Evolutionary conservation across 2,113 vertebrate genomes (phyloP), one percentile per base, ranked within the genome.

Genomic region (Speoplatyrhinus poulsoni): DNA sequence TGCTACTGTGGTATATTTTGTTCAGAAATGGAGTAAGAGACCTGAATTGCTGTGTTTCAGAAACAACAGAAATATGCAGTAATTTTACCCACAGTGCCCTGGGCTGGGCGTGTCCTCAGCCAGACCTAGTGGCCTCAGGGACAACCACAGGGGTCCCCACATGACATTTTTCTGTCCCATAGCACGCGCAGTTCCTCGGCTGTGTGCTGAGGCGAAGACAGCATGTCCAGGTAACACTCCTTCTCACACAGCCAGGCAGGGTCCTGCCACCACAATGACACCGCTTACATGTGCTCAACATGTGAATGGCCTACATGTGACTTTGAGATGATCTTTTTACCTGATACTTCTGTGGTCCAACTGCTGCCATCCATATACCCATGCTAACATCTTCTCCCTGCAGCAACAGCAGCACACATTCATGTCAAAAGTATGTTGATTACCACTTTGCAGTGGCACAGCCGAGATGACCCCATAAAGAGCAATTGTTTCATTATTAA

Each of bases 351-450:
- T 88, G 93, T 13, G 97, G 96, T 69, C 95, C 96, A 47, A 98
- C 93, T 52, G 98, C 98, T 69, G 98, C 95, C 98, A 99, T 98
- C 98, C 98, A 99, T 67, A 99, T 99, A 67, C 98, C 98, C 98
- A 99, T 98, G 86, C 97, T 99, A 46, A 99, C 98, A 68, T 99
- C 98, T 91, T 99, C 98, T 68, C 98, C 98, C 97, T 99, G 71
- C 9, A 10, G 68, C 82, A 9, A 33, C 84, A 75, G 62, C 3
- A 82, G 55, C 69, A 19, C 33, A 8, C 9, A 16, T 19, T 33
- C 9, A 52, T 2, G 3, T 11, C 54, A 60, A 59, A 6, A 70
- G n/a, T 4, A 65, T 13, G 50, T 7, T 46, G 6, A 62, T 9
- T n/a, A 46, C 57, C 6, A 58, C 15, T 57, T n/a, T 26, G 26